Percentiles rank a stretch among this genome's conserved stretches.
phyloP scores from a whole-genome alignment of 2,113 vertebrate species.

The Laticauda laticaudata region DNA sequence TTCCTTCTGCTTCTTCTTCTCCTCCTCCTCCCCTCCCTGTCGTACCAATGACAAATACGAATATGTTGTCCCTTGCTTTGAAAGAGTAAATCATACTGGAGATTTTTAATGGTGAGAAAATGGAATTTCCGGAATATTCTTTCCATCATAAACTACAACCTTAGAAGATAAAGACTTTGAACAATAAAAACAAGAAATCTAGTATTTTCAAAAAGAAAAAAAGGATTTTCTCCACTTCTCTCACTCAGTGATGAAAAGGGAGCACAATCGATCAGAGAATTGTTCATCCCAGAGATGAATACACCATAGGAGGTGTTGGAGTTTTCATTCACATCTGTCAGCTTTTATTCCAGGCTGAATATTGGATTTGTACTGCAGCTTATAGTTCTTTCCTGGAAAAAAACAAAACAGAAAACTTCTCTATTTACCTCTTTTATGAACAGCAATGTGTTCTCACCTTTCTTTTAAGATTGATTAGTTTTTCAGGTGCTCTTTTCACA shows the following conservation, averaged over 20 bases:
- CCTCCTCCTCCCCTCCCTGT: fast-evolving
- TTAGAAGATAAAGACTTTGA: conserved; percentile 51
- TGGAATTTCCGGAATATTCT: conserved; percentile 32
- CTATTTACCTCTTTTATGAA: not conserved
- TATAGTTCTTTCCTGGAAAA: not conserved
- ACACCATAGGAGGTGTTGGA: conserved; percentile 41
- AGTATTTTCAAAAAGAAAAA: conserved; percentile 34
- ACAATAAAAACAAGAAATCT: not conserved
- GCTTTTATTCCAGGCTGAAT: conserved; percentile 51
- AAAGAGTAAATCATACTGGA: conserved; percentile 45
- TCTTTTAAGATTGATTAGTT: not conserved
- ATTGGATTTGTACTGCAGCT: conserved; percentile 55
- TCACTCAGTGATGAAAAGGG: conserved; percentile 31
- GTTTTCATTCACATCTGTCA: conserved; percentile 46
- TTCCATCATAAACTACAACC: conserved; percentile 32
- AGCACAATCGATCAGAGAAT: conserved; percentile 14
- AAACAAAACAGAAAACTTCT: not conserved
- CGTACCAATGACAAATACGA: not conserved
- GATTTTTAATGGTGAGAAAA: conserved; percentile 58
- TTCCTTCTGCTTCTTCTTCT: too few relatives aligned
- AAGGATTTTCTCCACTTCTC: conserved; percentile 44
- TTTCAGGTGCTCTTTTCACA: not conserved
- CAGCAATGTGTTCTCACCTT: not conserved
- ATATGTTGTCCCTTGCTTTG: conserved; percentile 51
- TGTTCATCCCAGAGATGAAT: conserved; percentile 36